These are phyloP conservation scores for Ptychoptera albimana DNA, from an alignment of 2,888 invertebrate genomes.

Conservation along the genomic window DNA sequence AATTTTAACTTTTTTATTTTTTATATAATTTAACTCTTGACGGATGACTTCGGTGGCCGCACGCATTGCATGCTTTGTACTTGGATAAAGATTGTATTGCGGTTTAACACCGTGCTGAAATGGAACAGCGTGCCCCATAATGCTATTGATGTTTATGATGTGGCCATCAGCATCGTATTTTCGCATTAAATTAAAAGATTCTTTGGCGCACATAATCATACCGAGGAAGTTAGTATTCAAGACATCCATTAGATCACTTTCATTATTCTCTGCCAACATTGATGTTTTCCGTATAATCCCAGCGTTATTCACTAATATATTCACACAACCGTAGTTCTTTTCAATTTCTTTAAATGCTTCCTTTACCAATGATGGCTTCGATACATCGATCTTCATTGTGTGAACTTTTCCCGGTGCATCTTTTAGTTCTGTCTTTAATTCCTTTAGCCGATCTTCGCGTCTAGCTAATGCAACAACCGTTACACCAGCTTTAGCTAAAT, in stretches of 20 bases:
- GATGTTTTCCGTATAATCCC: conserved; percentile 22
- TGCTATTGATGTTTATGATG: conserved; percentile 31
- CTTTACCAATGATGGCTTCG: conserved; percentile 35
- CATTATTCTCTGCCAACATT: conserved; percentile 12
- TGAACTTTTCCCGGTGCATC: conserved; percentile 17
- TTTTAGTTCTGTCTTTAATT: not conserved
- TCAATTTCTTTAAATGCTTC: conserved; percentile 37
- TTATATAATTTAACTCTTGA: conserved; percentile 18
- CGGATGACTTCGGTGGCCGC: conserved; percentile 22
- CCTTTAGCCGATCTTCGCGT: conserved; percentile 8
- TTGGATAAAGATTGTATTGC: conserved; percentile 18
- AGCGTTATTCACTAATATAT: conserved; percentile 42
- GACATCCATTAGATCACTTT: conserved; percentile 20
- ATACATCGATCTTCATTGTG: conserved; percentile 35
- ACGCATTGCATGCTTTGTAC: conserved; percentile 22
- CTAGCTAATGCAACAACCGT: conserved; percentile 37
- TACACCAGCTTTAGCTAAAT: conserved; percentile 32
- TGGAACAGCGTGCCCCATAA: conserved; percentile 32
- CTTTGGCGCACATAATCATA: conserved; percentile 27
- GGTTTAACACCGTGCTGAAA: conserved; percentile 8
- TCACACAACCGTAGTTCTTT: conserved; percentile 32
- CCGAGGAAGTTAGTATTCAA: conserved; percentile 32
- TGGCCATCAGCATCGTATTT: conserved; percentile 26
- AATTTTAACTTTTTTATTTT: conserved; percentile 1
- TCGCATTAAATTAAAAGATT: conserved; percentile 34